These are phyloP conservation scores for Drosophila austrosaltans DNA, from an alignment of 2,888 invertebrate genomes.

Conservation along the genomic window DNA sequence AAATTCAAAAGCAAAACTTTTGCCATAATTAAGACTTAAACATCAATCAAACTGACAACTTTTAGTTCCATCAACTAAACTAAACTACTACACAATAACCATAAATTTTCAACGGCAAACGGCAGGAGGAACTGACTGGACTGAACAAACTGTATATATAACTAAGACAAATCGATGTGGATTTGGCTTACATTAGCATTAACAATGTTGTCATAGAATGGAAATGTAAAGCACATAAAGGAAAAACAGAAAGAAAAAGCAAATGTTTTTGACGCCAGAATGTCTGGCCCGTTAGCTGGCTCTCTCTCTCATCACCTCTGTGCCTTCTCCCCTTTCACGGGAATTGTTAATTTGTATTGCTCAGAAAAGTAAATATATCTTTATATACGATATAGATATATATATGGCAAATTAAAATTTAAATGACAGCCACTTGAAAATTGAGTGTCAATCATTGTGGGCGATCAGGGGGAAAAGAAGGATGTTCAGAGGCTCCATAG, in stretches of 20 bases:
- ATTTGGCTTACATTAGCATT: slow-evolving; percentile 21
- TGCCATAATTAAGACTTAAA: slow-evolving; percentile 8
- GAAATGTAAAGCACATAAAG: slow-evolving; percentile 11
- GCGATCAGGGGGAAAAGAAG: neutral
- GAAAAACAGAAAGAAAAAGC: slow-evolving; percentile 1
- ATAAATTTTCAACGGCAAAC: neutral
- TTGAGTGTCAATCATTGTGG: slow-evolving; percentile 4
- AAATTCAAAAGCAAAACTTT: neutral
- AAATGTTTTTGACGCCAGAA: slow-evolving; percentile 57
- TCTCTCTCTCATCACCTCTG: slow-evolving; percentile 19
- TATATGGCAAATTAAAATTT: slow-evolving; percentile 55
- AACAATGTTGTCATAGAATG: slow-evolving; percentile 14
- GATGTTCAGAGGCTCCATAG: neutral
- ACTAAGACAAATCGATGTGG: slow-evolving; percentile 15
- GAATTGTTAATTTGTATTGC: slow-evolving; percentile 57
- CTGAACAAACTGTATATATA: slow-evolving; percentile 3
- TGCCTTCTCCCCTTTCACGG: neutral
- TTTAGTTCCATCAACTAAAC: slow-evolving; percentile 5
- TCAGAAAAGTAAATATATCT: neutral
- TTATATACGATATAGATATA: slow-evolving; percentile 19
- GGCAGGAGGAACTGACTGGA: slow-evolving; percentile 3
- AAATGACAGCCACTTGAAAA: slow-evolving; percentile 66
- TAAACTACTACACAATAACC: neutral
- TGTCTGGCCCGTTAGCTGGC: slow-evolving; percentile 52
- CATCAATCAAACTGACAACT: slow-evolving; percentile 1